These are phyloP conservation scores for Drosophila austrosaltans DNA, from an alignment of 2,888 invertebrate genomes.

Conservation along the genomic window DNA sequence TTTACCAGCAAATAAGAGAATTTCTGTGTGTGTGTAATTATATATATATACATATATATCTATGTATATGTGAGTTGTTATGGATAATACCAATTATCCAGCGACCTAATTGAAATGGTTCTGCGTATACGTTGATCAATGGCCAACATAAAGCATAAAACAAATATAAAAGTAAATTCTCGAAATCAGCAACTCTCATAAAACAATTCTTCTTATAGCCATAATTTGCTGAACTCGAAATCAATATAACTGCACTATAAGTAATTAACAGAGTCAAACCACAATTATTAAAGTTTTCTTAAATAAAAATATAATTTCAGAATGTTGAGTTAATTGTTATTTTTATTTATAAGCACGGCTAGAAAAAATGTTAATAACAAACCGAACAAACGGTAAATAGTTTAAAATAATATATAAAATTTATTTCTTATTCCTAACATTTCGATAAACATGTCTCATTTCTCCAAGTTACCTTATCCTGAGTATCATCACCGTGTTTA, in stretches of 20 bases:
- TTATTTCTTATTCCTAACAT: too few relatives aligned
- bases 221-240: neutral
- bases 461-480: too few relatives aligned
- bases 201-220: neutral
- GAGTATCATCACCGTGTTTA: too few relatives aligned
- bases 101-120: conserved; percentile 40
- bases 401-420: too few relatives aligned
- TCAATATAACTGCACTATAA: neutral
- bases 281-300: neutral
- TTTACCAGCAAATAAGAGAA: conserved; percentile 22
- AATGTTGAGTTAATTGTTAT: too few relatives aligned
- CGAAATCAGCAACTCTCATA: neutral
- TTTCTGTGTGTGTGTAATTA: neutral
- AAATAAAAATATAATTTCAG: too few relatives aligned
- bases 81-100: conserved; percentile 43
- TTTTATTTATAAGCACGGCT: too few relatives aligned
- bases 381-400: too few relatives aligned
- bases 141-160: conserved; percentile 15
- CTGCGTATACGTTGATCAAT: conserved; percentile 34
- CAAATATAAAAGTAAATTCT: conserved; percentile 4
- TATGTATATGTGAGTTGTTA: conserved; percentile 25
- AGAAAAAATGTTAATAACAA: too few relatives aligned
- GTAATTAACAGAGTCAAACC: neutral
- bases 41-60: neutral
- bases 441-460: too few relatives aligned